These are phyloP conservation scores for Lycocorax pyrrhopterus DNA, from an alignment of 2,113 vertebrate species.

Conservation along the genomic window DNA sequence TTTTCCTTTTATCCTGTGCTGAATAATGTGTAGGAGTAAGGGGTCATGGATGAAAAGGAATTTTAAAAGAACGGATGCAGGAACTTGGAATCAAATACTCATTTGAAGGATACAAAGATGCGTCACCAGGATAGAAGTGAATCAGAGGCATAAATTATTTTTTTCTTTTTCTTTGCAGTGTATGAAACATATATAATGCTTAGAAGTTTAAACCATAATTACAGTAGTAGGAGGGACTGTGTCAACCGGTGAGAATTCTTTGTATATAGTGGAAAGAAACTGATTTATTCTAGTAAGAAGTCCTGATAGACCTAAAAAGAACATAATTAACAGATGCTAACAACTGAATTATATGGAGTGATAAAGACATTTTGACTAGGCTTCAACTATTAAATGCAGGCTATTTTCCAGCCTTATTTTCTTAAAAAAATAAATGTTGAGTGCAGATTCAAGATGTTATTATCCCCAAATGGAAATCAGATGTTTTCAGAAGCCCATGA, in stretches of 20 bases:
- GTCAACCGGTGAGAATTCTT: neutral
- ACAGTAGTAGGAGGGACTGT: neutral
- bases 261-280: neutral
- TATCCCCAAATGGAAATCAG: neutral
- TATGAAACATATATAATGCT: neutral
- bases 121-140: neutral
- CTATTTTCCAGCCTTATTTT: neutral
- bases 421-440: neutral
- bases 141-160: neutral
- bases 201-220: neutral
- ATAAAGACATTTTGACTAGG: neutral
- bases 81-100: neutral
- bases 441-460: neutral
- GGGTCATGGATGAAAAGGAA: slow-evolving; percentile 1
- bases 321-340: neutral
- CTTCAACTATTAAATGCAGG: neutral
- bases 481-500: neutral
- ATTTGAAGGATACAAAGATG: neutral
- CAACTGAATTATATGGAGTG: neutral
- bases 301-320: neutral
- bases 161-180: neutral
- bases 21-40: neutral
- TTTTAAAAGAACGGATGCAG: neutral
- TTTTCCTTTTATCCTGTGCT: neutral
- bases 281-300: neutral